phyloP scores from a whole-genome alignment of 2,113 vertebrate species.

The Platanista minor region DNA sequence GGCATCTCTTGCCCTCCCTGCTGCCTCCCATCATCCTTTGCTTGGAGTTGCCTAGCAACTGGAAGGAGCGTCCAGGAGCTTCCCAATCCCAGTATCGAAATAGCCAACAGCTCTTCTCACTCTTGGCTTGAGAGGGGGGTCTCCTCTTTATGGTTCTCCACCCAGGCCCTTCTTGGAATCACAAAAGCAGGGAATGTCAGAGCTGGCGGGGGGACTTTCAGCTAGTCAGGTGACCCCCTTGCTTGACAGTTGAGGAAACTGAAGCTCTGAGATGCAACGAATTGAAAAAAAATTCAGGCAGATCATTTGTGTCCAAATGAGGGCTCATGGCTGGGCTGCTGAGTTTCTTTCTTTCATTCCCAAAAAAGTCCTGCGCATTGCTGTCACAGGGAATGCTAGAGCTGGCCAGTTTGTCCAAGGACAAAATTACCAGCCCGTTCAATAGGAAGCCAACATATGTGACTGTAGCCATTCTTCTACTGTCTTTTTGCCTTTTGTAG shows the following conservation, averaged over 20 bases:
- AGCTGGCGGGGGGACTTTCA: background rate
- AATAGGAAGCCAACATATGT: background rate
- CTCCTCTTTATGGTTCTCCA: background rate
- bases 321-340: background rate
- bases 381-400: background rate
- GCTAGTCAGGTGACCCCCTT: background rate
- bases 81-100: background rate
- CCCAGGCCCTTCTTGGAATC: background rate
- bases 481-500: background rate
- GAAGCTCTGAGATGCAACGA: background rate
- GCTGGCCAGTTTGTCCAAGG: background rate
- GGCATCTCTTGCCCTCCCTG: background rate
- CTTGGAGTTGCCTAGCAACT: slow-evolving; percentile 33
- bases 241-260: background rate
- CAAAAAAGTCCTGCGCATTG: background rate
- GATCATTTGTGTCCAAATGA: background rate
- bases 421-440: background rate
- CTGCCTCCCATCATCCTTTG: background rate
- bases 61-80: background rate
- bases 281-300: background rate
- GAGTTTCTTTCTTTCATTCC: background rate
- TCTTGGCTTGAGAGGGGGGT: background rate
- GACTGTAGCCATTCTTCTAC: background rate
- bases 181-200: background rate
- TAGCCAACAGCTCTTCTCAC: background rate